A percentile compares a stretch with the other conserved stretches of the same genome.
Conservation (phyloP, 1,140 invertebrate genomes). For the Capitella teleta region DNA sequence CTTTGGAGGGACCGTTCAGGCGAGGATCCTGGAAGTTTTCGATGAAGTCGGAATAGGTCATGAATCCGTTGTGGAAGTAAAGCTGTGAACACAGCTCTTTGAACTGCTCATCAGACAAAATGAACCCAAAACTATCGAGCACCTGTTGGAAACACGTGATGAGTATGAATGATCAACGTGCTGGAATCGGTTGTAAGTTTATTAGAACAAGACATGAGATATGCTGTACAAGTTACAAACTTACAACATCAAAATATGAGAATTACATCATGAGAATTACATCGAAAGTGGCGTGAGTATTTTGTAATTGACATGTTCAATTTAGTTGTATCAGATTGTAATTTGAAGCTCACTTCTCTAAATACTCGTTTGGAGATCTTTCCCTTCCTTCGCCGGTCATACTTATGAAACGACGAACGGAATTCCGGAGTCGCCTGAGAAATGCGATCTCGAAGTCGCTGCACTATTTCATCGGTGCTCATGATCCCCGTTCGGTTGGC, state of each 20-base stretch:
- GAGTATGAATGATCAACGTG: not conserved
- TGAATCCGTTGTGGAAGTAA: constrained; percentile 24
- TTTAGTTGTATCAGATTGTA: no score
- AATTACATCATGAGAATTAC: no score
- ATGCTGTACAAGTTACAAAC: no score
- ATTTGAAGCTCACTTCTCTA: constrained; percentile 25
- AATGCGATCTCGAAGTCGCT: constrained; percentile 28
- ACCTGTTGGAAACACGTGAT: no score
- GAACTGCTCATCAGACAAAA: constrained; percentile 31
- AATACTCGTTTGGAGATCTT: constrained; percentile 29
- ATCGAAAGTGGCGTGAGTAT: no score
- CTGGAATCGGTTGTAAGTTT: no score
- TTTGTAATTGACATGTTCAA: no score
- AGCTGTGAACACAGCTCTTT: constrained; percentile 25
- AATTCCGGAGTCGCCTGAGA: constrained; percentile 22
- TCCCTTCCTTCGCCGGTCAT: constrained; percentile 27
- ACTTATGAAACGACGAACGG: constrained; percentile 25
- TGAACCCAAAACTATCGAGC: constrained; percentile 22
- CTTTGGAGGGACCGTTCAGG: constrained; percentile 7
- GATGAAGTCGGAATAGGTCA: constrained; percentile 33
- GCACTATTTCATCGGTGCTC: constrained; percentile 30
- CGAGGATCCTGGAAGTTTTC: constrained; percentile 27
- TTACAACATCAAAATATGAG: no score
- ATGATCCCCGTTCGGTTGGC: constrained; percentile 21
- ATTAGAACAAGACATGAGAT: no score